A percentile compares a stretch with the other conserved stretches of the same genome.
phyloP scores from a whole-genome alignment of 2,797 vertebrate genomes.

The Typhlichthys subterraneus region DNA sequence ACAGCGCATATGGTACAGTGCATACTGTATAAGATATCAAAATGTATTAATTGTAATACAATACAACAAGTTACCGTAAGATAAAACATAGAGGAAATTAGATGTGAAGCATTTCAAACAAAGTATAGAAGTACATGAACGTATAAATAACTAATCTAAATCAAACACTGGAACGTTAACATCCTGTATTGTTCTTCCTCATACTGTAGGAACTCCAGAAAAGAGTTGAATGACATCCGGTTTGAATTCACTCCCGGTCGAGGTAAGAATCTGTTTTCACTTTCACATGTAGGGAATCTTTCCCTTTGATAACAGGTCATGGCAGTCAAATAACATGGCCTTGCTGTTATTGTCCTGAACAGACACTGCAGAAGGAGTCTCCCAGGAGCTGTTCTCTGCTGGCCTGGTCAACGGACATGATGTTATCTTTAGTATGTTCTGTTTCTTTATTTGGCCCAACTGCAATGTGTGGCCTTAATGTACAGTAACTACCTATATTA shows the following conservation, averaged over 20 bases:
- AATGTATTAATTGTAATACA: too few relatives aligned
- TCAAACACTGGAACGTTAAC: slow-evolving; percentile 10
- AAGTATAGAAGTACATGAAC: too few relatives aligned
- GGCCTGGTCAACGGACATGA: slow-evolving; percentile 95
- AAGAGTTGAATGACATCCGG: slow-evolving; percentile 97
- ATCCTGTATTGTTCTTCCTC: slow-evolving; percentile 36
- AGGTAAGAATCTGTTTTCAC: slow-evolving; percentile 77
- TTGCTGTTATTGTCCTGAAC: slow-evolving; percentile 44
- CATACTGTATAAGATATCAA: too few relatives aligned
- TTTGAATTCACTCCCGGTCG: slow-evolving; percentile 98
- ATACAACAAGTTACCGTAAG: too few relatives aligned
- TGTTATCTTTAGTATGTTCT: slow-evolving; percentile 89
- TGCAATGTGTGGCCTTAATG: not conserved
- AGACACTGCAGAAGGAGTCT: slow-evolving; percentile 98
- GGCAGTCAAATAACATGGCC: not conserved
- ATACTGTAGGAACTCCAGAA: slow-evolving; percentile 88
- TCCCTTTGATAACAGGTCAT: slow-evolving; percentile 20
- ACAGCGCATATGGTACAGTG: too few relatives aligned
- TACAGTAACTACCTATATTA: not conserved
- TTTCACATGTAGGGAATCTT: not conserved
- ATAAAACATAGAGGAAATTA: too few relatives aligned
- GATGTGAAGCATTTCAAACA: too few relatives aligned
- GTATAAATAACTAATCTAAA: not conserved
- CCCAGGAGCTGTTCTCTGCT: slow-evolving; percentile 97
- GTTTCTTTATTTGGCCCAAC: slow-evolving; percentile 17